phyloP scores from a whole-genome alignment of 2,113 vertebrate genomes.

The Coturnix japonica region DNA sequence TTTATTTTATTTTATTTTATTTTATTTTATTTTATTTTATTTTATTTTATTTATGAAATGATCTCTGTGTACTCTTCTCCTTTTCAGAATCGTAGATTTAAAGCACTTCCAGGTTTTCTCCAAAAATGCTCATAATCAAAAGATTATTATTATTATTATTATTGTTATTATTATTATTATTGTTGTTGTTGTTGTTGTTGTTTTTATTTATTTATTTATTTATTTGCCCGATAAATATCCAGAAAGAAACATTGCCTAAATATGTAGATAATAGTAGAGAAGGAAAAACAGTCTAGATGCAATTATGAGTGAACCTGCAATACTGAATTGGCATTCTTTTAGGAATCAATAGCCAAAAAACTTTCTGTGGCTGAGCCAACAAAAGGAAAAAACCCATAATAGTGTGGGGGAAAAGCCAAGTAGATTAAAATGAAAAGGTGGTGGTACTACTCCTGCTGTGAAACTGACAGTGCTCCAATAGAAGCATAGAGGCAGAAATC shows the following conservation, averaged over 20 bases:
- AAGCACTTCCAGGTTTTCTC: background rate
- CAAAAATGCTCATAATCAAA: background rate
- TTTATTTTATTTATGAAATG: background rate
- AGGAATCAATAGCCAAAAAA: constrained; percentile 60
- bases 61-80: background rate
- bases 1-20: background rate
- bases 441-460: background rate
- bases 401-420: background rate
- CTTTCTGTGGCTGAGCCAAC: constrained; percentile 35
- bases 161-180: too few species aligned
- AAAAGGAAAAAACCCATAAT: constrained; percentile 6
- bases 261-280: background rate
- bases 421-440: constrained; percentile 9
- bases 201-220: background rate
- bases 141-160: too few species aligned
- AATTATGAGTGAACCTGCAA: constrained; percentile 67
- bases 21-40: background rate
- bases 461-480: background rate
- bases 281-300: constrained; percentile 26
- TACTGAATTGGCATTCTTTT: constrained; percentile 16
- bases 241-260: background rate
- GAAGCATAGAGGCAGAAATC: constrained; percentile 45
- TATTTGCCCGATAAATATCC: constrained; percentile 1
- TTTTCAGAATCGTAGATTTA: background rate
- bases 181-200: too few species aligned